These are phyloP conservation scores for Chlorops oryzae DNA, from an alignment of 1,140 invertebrate species.

Conservation along the genomic window DNA sequence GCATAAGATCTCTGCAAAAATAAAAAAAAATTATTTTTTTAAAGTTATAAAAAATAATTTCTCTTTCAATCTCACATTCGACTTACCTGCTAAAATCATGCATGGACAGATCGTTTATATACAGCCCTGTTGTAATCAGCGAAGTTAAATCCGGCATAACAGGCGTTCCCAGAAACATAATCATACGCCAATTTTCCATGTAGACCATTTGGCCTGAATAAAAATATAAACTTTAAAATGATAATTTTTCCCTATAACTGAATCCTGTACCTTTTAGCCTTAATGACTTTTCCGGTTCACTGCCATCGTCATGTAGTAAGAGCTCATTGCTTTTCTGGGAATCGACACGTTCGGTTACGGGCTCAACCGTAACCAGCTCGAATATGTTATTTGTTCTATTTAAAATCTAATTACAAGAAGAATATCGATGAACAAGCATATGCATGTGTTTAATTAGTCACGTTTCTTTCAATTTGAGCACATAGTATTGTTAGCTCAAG, in stretches of 20 bases:
- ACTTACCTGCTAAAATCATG: slow-evolving; percentile 88
- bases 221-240: slow-evolving; percentile 3
- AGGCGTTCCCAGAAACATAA: slow-evolving; percentile 92
- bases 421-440: no score
- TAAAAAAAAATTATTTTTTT: not conserved
- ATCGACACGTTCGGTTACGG: slow-evolving; percentile 62
- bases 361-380: slow-evolving; percentile 82
- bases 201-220: slow-evolving; percentile 91
- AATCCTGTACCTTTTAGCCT: slow-evolving; percentile 67
- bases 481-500: no score
- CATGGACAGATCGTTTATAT: slow-evolving; percentile 96
- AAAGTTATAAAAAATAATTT: not conserved
- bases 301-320: slow-evolving; percentile 58
- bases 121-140: slow-evolving; percentile 79
- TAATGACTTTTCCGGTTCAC: slow-evolving; percentile 63
- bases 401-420: slow-evolving; percentile 81
- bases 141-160: slow-evolving; percentile 90
- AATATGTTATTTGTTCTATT: slow-evolving; percentile 94
- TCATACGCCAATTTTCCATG: slow-evolving; percentile 95
- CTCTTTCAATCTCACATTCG: not conserved
- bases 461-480: no score
- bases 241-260: not conserved
- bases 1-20: slow-evolving; percentile 76
- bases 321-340: slow-evolving; percentile 54
- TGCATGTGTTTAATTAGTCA: no score